phyloP scores from a whole-genome alignment of 2,113 vertebrate species.

The Carassius gibelio region DNA sequence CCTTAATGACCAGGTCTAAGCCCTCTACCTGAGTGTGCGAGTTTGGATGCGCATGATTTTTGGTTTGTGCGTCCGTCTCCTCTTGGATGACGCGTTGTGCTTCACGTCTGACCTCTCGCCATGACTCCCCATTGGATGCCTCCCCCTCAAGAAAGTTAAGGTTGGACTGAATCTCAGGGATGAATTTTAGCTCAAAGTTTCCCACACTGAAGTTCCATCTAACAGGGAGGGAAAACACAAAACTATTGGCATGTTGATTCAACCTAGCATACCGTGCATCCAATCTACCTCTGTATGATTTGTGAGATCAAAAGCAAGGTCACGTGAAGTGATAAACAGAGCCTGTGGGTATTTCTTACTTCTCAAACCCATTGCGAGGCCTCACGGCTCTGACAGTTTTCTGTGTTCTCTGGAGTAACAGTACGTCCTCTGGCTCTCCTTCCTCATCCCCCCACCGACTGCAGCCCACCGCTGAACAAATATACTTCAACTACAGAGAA shows the following conservation, averaged over 20 bases:
- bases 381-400: conserved; percentile 94
- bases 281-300: not conserved
- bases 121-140: conserved; percentile 70
- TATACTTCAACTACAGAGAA: conserved; percentile 85
- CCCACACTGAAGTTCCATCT: conserved; percentile 99
- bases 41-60: conserved; percentile 56
- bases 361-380: conserved; percentile 91
- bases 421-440: conserved; percentile 83
- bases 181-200: conserved; percentile 91
- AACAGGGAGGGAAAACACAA: not conserved
- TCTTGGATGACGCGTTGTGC: conserved; percentile 85
- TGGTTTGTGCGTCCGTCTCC: conserved; percentile 65
- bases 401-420: conserved; percentile 92
- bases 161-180: conserved; percentile 82
- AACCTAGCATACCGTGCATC: not conserved
- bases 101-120: conserved; percentile 77
- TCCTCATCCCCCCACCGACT: conserved; percentile 88
- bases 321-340: not conserved
- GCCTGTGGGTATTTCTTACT: conserved; percentile 75
- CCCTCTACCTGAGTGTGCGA: conserved; percentile 76
- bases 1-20: conserved; percentile 90
- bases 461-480: conserved; percentile 93
- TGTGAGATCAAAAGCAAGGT: not conserved
- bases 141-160: conserved; percentile 88
- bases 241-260: not conserved